Evolutionary conservation across 2,797 vertebrate species (phyloP).

Genomic region (Chelonia mydas): DNA sequence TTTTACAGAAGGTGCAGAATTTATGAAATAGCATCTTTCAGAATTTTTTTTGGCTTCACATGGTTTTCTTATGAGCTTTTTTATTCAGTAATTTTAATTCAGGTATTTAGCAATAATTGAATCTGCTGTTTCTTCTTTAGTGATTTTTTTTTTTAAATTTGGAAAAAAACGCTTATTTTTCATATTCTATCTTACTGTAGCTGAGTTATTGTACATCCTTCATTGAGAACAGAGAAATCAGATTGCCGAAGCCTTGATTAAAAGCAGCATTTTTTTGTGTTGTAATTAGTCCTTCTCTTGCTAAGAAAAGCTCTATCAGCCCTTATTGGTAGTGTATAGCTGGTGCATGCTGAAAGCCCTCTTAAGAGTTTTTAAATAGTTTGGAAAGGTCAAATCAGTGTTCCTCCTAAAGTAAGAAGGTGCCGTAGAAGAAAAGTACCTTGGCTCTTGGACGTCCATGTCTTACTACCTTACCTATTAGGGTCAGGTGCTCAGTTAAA

Average conservation of each 20-base stretch:
- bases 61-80: constrained; percentile 8
- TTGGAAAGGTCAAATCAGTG: neutral
- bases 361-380: neutral
- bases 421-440: constrained; percentile 24
- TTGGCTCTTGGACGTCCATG: neutral
- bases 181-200: neutral
- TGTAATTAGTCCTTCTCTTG: neutral
- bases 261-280: rapidly evolving
- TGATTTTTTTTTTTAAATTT: neutral
- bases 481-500: neutral
- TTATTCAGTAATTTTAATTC: neutral
- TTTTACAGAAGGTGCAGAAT: neutral
- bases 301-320: rapidly evolving
- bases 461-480: neutral
- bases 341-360: constrained; percentile 11
- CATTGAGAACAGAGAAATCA: neutral
- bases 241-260: neutral
- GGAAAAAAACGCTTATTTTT: constrained; percentile 6
- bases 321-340: neutral
- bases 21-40: rapidly evolving
- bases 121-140: neutral
- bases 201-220: neutral
- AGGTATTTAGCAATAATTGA: neutral
- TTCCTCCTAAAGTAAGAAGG: neutral
- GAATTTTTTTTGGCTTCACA: rapidly evolving